Evolutionary conservation across 2,888 invertebrate genomes (phyloP).

Genomic region (Zele albiditarsus): DNA sequence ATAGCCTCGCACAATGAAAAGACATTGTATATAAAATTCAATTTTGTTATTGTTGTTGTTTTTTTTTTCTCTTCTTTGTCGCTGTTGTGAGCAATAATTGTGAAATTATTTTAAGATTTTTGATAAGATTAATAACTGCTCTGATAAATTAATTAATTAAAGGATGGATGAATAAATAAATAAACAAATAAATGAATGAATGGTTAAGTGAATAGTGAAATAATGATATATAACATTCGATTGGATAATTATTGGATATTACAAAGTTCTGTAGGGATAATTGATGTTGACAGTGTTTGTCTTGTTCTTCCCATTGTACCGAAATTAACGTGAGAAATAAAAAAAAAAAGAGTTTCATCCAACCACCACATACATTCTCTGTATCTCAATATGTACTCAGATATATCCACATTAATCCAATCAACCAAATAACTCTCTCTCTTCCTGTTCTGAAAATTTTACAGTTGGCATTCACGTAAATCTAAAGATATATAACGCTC

Average conservation of each 20-base stretch:
- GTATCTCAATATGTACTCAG: not conserved
- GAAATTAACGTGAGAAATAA: not conserved
- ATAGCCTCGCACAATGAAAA: slow-evolving; percentile 34
- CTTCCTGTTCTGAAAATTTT: not conserved
- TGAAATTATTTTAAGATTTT: slow-evolving; percentile 5
- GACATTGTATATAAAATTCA: slow-evolving; percentile 44
- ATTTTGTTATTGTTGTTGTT: slow-evolving; percentile 2
- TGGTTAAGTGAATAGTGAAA: slow-evolving; percentile 25
- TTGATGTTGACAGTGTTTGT: not conserved
- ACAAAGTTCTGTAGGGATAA: slow-evolving; percentile 44
- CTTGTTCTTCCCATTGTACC: too few species aligned
- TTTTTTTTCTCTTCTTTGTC: slow-evolving; percentile 13
- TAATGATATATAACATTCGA: slow-evolving; percentile 49
- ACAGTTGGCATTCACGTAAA: not conserved
- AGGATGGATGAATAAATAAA: slow-evolving; percentile 18
- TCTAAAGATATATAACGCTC: slow-evolving; percentile 2
- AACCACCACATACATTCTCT: not conserved
- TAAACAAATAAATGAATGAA: slow-evolving; percentile 23
- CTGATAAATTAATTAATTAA: slow-evolving; percentile 32
- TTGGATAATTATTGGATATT: slow-evolving; percentile 47
- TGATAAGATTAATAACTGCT: slow-evolving; percentile 21
- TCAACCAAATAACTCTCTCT: not conserved
- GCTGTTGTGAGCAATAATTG: not conserved
- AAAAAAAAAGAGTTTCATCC: not conserved
- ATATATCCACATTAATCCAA: not conserved